Percentiles rank a stretch among this genome's conserved stretches.
phyloP scores from a whole-genome alignment of 2,797 vertebrate species.

The Heterohyrax brucei region DNA sequence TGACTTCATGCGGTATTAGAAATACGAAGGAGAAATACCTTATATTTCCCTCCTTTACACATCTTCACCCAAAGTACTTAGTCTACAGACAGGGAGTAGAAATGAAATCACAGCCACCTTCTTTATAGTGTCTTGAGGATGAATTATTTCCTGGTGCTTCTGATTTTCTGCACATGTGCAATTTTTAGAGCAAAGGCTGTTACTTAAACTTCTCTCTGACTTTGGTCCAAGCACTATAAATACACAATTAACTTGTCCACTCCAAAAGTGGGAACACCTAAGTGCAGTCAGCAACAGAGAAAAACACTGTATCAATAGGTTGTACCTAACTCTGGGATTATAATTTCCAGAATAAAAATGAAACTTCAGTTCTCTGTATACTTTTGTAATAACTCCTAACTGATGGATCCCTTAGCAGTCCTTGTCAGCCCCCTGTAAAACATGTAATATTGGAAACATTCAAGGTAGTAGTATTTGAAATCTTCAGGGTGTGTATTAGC shows the following conservation, averaged over 20 bases:
- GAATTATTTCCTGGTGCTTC: constrained; percentile 47
- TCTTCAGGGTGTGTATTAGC: neutral
- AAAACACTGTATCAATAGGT: neutral
- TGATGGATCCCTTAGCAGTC: neutral
- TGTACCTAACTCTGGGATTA: constrained; percentile 7
- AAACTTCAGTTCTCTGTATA: neutral
- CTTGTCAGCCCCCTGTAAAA: neutral
- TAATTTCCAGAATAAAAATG: constrained; percentile 50
- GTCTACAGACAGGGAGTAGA: constrained; percentile 30
- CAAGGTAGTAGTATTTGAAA: neutral
- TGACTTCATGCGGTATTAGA: neutral
- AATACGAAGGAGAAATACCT: constrained; percentile 51
- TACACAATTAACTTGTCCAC: constrained; percentile 42
- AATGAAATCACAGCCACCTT: constrained; percentile 67
- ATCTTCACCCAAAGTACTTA: neutral
- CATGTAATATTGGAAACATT: neutral
- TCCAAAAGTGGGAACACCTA: neutral
- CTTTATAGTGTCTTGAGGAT: constrained; percentile 2
- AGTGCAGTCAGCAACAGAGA: neutral
- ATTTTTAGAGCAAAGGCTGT: constrained; percentile 32
- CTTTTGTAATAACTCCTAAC: neutral
- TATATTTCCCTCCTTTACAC: constrained; percentile 14
- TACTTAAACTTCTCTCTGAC: constrained; percentile 58
- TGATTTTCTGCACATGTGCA: neutral
- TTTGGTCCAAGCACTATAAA: constrained; percentile 5